Conservation (phyloP, 1,140 invertebrate genomes). For the Drosophila asahinai region DNA sequence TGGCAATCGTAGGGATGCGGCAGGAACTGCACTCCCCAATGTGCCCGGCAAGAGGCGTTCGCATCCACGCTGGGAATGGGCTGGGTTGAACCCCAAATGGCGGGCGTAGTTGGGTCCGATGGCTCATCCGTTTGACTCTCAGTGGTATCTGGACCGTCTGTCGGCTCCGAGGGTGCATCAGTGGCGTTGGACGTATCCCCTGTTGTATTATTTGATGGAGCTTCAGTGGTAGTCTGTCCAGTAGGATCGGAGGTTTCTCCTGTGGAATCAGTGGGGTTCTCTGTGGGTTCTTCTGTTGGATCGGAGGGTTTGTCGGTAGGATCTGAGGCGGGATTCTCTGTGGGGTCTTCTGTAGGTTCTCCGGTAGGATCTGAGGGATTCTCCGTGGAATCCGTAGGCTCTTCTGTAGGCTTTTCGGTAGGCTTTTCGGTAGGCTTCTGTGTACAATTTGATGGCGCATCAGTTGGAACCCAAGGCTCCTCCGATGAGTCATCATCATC, state of each 20-base stretch:
- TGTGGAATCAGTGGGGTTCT: background rate
- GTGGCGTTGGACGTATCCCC: background rate
- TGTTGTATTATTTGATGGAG: background rate
- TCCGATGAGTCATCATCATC: slow-evolving; percentile 4
- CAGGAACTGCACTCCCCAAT: slow-evolving; percentile 44
- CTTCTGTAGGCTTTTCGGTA: background rate
- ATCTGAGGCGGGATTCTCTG: slow-evolving; percentile 6
- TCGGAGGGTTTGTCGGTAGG: background rate
- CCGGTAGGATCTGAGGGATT: slow-evolving; percentile 9
- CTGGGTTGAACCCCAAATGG: background rate
- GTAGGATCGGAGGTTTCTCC: background rate
- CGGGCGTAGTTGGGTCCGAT: background rate
- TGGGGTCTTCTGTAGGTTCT: slow-evolving; percentile 10
- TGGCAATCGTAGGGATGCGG: slow-evolving; percentile 67
- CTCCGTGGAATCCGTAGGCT: background rate
- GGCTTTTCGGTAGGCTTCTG: background rate
- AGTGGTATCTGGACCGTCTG: background rate
- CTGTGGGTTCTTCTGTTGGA: background rate
- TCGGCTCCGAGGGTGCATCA: background rate
- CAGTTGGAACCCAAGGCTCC: slow-evolving; percentile 5
- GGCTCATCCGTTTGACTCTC: background rate
- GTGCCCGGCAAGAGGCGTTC: slow-evolving; percentile 36
- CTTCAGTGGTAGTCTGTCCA: background rate
- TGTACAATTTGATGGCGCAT: slow-evolving; percentile 10
- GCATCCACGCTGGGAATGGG: slow-evolving; percentile 26